Percentiles rank a stretch among this genome's conserved stretches.
Conservation (phyloP, 2,113 vertebrate species). For the Cryptoleucopteryx plumbea region DNA sequence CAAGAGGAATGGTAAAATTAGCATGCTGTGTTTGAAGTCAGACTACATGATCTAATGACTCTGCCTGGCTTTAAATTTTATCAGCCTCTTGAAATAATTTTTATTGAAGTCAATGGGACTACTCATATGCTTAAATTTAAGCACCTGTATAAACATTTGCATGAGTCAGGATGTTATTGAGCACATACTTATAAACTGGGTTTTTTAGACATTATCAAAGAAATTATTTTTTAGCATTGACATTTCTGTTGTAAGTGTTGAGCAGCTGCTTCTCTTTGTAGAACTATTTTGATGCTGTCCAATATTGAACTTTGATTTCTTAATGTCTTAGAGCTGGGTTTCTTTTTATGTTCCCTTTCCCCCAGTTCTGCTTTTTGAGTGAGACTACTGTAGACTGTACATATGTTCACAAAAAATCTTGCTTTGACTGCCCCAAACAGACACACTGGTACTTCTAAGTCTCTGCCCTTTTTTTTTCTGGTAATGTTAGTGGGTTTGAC, state of each 20-base stretch:
- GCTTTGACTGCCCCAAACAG: background rate
- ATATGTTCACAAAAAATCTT: background rate
- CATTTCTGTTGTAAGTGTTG: background rate
- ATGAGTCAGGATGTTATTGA: background rate
- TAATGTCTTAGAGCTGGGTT: background rate
- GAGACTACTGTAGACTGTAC: background rate
- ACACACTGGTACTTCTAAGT: background rate
- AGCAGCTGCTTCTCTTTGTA: background rate
- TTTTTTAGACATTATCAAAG: background rate
- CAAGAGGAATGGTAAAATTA: background rate
- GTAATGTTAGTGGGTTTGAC: background rate
- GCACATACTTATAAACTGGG: background rate
- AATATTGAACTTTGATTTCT: background rate
- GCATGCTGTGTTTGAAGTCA: background rate
- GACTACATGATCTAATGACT: slow-evolving; percentile 1
- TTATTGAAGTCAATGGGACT: slow-evolving; percentile 1
- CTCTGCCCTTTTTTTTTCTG: background rate
- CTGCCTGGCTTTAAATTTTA: slow-evolving; percentile 34
- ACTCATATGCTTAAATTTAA: slow-evolving; percentile 4
- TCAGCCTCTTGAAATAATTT: slow-evolving; percentile 22
- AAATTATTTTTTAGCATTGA: background rate
- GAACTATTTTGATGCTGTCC: background rate
- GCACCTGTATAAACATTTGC: slow-evolving; percentile 48
- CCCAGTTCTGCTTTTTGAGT: background rate
- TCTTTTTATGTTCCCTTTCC: background rate